These are phyloP conservation scores for Fundulus diaphanus DNA, from an alignment of 2,797 vertebrate species.

Conservation along the genomic window DNA sequence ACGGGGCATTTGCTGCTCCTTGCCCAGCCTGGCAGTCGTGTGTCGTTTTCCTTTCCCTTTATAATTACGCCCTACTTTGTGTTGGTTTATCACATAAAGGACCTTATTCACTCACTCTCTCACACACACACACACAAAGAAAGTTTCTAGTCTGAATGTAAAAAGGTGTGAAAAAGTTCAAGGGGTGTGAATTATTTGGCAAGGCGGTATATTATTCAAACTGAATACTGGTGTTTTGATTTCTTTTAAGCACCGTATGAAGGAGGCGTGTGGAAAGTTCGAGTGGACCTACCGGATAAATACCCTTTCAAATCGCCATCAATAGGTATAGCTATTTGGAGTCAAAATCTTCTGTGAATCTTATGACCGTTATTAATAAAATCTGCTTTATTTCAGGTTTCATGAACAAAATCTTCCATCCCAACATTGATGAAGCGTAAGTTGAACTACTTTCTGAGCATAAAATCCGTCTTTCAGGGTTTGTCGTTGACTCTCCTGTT, in stretches of 20 bases:
- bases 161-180: background rate
- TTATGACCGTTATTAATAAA: background rate
- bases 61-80: background rate
- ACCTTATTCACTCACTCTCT: background rate
- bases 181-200: background rate
- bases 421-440: conserved; percentile 99
- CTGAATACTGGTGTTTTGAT: background rate
- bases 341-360: background rate
- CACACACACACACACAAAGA: too few relatives aligned
- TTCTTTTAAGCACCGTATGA: conserved; percentile 86
- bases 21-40: background rate
- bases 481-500: background rate
- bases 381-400: conserved; percentile 86
- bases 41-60: background rate
- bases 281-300: conserved; percentile 99
- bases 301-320: conserved; percentile 99
- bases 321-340: conserved; percentile 86
- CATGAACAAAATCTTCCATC: conserved; percentile 99
- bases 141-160: background rate
- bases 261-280: conserved; percentile 98
- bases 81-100: background rate
- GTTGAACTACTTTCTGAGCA: conserved; percentile 60
- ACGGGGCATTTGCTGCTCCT: too few relatives aligned
- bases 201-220: background rate
- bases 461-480: background rate